These are phyloP conservation scores for Ips nitidus DNA, from an alignment of 1,140 invertebrate species.

Conservation along the genomic window DNA sequence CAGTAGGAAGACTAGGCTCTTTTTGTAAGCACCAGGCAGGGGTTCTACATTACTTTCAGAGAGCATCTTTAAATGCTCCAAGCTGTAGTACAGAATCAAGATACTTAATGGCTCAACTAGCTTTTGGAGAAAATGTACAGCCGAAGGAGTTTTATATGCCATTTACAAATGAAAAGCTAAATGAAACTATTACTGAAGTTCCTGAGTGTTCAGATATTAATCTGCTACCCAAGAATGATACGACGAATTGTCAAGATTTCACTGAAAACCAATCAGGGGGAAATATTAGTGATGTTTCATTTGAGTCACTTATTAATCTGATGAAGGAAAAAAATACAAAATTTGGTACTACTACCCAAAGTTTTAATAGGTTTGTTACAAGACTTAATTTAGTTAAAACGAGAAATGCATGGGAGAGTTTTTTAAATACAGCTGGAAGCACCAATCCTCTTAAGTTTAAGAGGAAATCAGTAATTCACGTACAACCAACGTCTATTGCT, in stretches of 20 bases:
- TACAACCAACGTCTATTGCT: conserved; percentile 17
- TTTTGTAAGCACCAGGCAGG: conserved; percentile 9
- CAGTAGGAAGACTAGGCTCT: no score
- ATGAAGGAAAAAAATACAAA: conserved; percentile 11
- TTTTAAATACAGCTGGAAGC: conserved; percentile 15
- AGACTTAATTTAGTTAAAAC: conserved; percentile 14
- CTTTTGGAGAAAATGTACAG: conserved; percentile 24
- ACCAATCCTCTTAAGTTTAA: not conserved
- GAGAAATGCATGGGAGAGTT: conserved; percentile 18
- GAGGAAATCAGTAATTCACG: conserved; percentile 12
- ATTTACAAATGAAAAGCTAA: no score
- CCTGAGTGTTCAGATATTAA: no score
- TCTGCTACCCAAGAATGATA: no score
- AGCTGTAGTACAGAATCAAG: conserved; percentile 12
- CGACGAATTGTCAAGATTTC: no score
- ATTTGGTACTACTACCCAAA: conserved; percentile 15
- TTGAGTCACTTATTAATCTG: not conserved
- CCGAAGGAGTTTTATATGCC: no score
- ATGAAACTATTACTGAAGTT: no score
- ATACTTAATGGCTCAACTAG: conserved; percentile 16
- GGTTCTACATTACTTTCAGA: conserved; percentile 15
- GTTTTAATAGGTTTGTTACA: not conserved
- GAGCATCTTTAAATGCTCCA: conserved; percentile 16
- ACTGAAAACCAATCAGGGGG: no score
- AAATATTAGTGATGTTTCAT: no score